These are phyloP conservation scores for Phrynosoma platyrhinos DNA, from an alignment of 2,113 vertebrate genomes.

Conservation along the genomic window DNA sequence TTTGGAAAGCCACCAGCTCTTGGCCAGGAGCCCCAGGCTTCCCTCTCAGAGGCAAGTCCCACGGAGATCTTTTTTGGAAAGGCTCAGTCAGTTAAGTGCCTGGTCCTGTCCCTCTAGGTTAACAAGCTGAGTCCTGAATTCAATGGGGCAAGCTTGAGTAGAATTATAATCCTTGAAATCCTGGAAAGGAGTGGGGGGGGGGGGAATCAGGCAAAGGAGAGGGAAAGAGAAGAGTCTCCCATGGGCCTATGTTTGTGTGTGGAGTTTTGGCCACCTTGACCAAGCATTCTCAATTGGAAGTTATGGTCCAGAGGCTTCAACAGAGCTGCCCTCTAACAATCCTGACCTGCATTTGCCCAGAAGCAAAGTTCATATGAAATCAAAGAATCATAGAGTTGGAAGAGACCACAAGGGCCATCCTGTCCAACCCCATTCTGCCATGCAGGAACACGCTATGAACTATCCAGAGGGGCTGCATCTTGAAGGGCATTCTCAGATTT, in stretches of 20 bases:
- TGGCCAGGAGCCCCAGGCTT: slow-evolving; percentile 52
- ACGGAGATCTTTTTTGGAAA: no score
- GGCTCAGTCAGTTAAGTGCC: background rate
- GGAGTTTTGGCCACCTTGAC: background rate
- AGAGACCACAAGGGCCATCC: no score
- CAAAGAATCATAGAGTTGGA: no score
- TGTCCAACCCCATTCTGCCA: no score
- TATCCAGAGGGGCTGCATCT: no score
- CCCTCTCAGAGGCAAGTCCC: background rate
- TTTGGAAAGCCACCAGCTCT: slow-evolving; percentile 48
- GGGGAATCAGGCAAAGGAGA: background rate
- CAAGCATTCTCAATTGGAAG: background rate
- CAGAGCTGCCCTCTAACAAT: background rate
- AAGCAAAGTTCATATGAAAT: no score
- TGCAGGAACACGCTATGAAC: no score
- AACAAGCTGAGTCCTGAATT: background rate
- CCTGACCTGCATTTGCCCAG: background rate
- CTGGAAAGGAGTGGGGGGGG: no score
- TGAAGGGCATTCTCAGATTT: no score
- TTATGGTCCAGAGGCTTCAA: background rate
- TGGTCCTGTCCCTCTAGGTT: background rate
- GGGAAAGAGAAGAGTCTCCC: slow-evolving; percentile 58
- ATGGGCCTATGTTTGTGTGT: slow-evolving; percentile 57
- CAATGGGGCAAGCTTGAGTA: background rate
- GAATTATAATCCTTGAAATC: slow-evolving; percentile 13